These are phyloP conservation scores for Cygnus atratus DNA, from an alignment of 2,113 vertebrate species.

Conservation along the genomic window DNA sequence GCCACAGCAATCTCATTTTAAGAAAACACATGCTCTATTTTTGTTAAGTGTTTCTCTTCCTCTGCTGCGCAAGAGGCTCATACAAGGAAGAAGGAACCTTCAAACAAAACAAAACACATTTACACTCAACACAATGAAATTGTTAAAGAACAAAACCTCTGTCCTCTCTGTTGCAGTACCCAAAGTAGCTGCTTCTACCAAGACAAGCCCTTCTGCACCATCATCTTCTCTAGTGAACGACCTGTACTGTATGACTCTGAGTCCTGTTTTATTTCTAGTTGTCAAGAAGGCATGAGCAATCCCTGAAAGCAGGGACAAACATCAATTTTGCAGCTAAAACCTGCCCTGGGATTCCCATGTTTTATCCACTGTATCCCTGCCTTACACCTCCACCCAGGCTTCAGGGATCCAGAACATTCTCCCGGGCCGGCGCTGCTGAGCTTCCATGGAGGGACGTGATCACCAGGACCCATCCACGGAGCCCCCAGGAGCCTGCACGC, in stretches of 20 bases:
- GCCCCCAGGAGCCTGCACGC: rapidly evolving
- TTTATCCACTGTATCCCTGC: background rate
- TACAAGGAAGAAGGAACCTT: conserved; percentile 11
- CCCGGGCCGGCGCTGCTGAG: rapidly evolving
- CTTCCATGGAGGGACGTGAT: rapidly evolving
- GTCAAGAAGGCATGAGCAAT: background rate
- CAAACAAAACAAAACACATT: background rate
- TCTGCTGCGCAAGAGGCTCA: conserved; percentile 20
- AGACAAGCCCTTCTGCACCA: background rate
- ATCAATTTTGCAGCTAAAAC: background rate
- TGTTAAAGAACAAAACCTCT: background rate
- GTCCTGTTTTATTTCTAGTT: background rate
- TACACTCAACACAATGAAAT: background rate
- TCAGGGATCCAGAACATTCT: background rate
- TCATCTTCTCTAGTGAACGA: background rate
- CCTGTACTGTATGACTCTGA: background rate
- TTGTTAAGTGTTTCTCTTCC: conserved; percentile 21
- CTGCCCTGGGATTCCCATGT: rapidly evolving
- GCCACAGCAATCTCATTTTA: conserved; percentile 56
- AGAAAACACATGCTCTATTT: conserved; percentile 52
- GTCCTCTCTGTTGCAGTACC: background rate
- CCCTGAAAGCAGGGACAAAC: too few relatives aligned
- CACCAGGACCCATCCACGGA: background rate
- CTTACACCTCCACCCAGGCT: rapidly evolving
- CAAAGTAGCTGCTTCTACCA: background rate